These are phyloP conservation scores for Thereva nobilitata DNA, from an alignment of 2,888 invertebrate genomes.

Conservation along the genomic window DNA sequence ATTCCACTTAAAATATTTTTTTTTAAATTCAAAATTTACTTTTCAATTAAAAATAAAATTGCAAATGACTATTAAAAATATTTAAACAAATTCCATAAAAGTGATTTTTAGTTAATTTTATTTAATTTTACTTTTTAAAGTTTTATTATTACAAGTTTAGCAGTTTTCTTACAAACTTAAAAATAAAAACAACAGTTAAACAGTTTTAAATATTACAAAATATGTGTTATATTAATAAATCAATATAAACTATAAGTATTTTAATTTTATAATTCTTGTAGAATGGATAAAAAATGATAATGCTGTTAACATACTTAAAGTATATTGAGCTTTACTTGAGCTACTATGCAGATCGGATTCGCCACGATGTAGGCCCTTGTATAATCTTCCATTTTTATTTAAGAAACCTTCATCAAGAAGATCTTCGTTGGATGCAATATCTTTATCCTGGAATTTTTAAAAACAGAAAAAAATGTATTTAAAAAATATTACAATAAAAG, in stretches of 20 bases:
- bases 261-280: slow-evolving; percentile 29
- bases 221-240: slow-evolving; percentile 17
- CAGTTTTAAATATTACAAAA: not conserved
- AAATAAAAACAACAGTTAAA: no score
- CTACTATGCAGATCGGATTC: slow-evolving; percentile 47
- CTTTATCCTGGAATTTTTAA: slow-evolving; percentile 49
- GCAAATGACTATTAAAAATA: no score
- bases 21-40: no score
- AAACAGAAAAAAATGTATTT: slow-evolving; percentile 1
- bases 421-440: slow-evolving; percentile 53
- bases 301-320: slow-evolving; percentile 20
- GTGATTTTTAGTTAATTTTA: no score
- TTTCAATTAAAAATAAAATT: no score
- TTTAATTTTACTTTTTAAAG: no score
- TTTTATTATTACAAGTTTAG: no score
- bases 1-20: no score
- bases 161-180: no score
- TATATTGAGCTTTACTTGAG: slow-evolving; percentile 45
- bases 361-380: slow-evolving; percentile 46
- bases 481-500: not conserved
- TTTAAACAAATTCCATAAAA: no score
- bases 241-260: slow-evolving; percentile 33
- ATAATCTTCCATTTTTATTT: slow-evolving; percentile 56
- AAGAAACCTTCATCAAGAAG: slow-evolving; percentile 55
- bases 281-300: slow-evolving; percentile 17